phyloP scores from a whole-genome alignment of 2,113 vertebrate species.

The Microtus richardsoni region DNA sequence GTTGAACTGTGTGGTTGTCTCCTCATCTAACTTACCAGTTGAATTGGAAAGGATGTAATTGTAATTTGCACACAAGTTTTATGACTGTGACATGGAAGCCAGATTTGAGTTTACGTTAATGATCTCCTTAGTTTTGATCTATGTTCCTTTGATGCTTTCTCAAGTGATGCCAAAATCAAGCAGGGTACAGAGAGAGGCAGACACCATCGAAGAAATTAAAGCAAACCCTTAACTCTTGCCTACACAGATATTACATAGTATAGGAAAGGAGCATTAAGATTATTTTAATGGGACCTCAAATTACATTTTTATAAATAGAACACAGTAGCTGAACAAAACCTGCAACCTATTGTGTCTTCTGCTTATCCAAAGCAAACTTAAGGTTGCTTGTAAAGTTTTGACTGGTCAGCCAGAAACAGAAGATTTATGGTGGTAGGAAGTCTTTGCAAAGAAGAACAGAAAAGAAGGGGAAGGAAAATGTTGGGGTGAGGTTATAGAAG shows the following conservation, averaged over 20 bases:
- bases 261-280: background rate
- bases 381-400: background rate
- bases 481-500: background rate
- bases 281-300: constrained; percentile 10
- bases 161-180: constrained; percentile 38
- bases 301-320: constrained; percentile 48
- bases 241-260: background rate
- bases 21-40: constrained; percentile 37
- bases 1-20: constrained; percentile 40
- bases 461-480: background rate
- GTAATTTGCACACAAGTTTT: constrained; percentile 59
- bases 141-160: background rate
- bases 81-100: constrained; percentile 30
- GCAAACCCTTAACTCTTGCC: background rate
- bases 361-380: constrained; percentile 61
- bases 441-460: background rate
- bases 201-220: background rate
- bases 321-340: background rate
- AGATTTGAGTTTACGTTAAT: constrained; percentile 39
- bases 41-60: constrained; percentile 37
- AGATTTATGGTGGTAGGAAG: background rate
- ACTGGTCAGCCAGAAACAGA: too few relatives aligned
- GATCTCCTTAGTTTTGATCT: constrained; percentile 54
- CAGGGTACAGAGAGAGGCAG: background rate
- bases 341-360: constrained; percentile 49